These are phyloP conservation scores for Lates calcarifer DNA, from an alignment of 2,113 vertebrate species.

Conservation along the genomic window DNA sequence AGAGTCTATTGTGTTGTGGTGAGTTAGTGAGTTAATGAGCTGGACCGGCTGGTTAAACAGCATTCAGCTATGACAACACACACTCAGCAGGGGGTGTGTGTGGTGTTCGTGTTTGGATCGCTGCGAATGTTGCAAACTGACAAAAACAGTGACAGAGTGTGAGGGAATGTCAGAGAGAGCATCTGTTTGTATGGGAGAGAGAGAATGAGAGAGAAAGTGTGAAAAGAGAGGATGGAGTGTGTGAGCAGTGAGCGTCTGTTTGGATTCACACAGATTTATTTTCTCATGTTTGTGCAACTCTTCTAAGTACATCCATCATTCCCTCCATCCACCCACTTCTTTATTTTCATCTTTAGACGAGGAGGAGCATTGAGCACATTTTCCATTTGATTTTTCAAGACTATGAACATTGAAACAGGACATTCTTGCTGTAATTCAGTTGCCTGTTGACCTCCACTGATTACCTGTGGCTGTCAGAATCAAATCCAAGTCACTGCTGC, in stretches of 20 bases:
- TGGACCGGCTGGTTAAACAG: background rate
- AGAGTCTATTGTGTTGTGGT: background rate
- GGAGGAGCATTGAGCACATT: no score
- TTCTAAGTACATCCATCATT: background rate
- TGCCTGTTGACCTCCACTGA: no score
- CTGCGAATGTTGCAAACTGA: conserved; percentile 3
- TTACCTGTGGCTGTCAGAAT: no score
- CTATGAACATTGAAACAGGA: no score
- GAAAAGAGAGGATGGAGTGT: conserved; percentile 8
- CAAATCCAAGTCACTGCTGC: no score
- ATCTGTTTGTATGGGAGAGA: conserved; percentile 25
- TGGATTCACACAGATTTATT: conserved; percentile 30
- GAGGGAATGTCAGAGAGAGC: conserved; percentile 8
- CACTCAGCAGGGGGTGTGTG: background rate
- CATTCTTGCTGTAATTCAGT: no score
- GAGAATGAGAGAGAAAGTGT: background rate
- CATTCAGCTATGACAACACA: background rate
- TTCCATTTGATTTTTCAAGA: no score
- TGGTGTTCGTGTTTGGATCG: background rate
- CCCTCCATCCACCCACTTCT: background rate
- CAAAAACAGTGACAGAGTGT: background rate
- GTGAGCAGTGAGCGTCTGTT: conserved; percentile 28
- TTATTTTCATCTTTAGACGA: background rate
- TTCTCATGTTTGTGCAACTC: background rate
- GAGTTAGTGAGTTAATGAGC: background rate